Evolutionary conservation across 2,797 vertebrate genomes (phyloP), one percentile per base, ranked within the genome.

Genomic region (Mycteria americana): DNA sequence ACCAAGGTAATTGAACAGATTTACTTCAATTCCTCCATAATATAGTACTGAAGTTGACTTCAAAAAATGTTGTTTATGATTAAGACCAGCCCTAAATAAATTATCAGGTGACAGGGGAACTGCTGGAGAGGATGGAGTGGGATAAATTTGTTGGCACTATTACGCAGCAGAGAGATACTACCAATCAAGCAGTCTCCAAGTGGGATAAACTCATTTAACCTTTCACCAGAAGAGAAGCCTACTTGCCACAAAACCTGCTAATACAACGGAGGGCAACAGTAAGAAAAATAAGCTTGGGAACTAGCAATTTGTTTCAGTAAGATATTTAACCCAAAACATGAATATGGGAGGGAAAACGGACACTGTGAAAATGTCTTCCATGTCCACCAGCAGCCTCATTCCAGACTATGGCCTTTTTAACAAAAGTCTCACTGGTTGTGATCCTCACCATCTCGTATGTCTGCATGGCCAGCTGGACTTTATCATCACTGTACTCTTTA

Each of bases 381-480:
- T 0, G 0, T 3, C 22, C 19, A 13, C 1, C 54, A 53, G 28
- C 35, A 63, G n/a, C 30, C 24, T 48, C 64, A 7, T 2, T 27
- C 6, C 53, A 11, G 6, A 70, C 23, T 0, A 21, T 0, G 5
- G 6, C 19, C 6, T 6, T 35, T 24, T 24, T 9, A 24, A 30
- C 31, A 13, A 3, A 28, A 45, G 25, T 12, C 63, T 69, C 11
- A 3, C 41, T 13, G 23, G 15, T 2, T 18, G 23, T 10, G 21
- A 17, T 12, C 10, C 99, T 98, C 75, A 99, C 99, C 99, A 99
- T 99, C 98, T 99, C 99, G 1, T 99, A 99, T 1, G 99, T 99
- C 98, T 99, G 99, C 99, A 99, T 99, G 94, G 99, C 99, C 73
- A 99, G 98, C 97, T 99, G 99, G 89, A 99, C 99, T 96, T 99